A percentile compares a stretch with the other conserved stretches of the same genome.
phyloP scores from a whole-genome alignment of 92 coral and sea anemone genomes.

The Anthopleura xanthogrammica region DNA sequence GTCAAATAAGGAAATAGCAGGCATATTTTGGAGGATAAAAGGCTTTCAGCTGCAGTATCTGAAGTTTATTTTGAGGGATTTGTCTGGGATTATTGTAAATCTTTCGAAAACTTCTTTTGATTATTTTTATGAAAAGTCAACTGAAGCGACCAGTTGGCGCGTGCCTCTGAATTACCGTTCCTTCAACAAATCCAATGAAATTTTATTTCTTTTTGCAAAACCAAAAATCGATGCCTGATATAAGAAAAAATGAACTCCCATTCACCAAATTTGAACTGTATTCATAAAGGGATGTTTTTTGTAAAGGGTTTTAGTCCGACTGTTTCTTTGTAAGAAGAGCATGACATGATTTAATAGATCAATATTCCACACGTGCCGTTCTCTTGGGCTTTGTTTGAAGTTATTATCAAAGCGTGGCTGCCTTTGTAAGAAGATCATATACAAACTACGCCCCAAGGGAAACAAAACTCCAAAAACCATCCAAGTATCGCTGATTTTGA shows the following conservation, averaged over 20 bases:
- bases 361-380: constrained; percentile 63
- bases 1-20: neutral
- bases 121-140: constrained; percentile 22
- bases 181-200: neutral
- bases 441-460: constrained; percentile 19
- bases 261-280: neutral
- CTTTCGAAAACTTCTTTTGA: neutral
- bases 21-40: neutral
- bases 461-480: neutral
- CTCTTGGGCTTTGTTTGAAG: constrained; percentile 10
- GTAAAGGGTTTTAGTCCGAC: constrained; percentile 19
- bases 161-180: constrained; percentile 21
- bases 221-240: neutral
- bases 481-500: no score
- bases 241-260: neutral
- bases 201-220: neutral
- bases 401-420: constrained; percentile 37
- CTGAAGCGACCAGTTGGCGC: constrained; percentile 18
- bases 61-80: neutral
- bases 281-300: constrained; percentile 1
- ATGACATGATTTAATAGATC: constrained; percentile 34
- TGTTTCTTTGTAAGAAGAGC: constrained; percentile 34
- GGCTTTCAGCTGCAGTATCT: neutral
- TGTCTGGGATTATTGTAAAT: neutral
- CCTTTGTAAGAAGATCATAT: constrained; percentile 11